These are phyloP conservation scores for Petrocephalus microphthalmus DNA, from an alignment of 2,113 vertebrate genomes.

Conservation along the genomic window DNA sequence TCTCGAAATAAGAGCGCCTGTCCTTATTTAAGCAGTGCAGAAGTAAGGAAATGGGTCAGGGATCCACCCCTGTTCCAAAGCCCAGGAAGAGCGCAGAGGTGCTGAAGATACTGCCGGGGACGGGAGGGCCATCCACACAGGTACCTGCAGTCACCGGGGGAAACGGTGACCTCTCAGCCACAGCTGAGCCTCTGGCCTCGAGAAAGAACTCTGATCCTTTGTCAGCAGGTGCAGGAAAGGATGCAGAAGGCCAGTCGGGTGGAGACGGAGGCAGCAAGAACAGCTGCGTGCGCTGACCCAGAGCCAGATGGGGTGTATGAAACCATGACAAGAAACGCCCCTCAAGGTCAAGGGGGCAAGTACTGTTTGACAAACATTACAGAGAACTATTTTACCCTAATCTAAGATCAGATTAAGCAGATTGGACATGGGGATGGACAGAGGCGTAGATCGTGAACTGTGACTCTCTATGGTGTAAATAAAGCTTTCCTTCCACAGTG, in stretches of 20 bases:
- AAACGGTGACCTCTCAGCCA: not conserved
- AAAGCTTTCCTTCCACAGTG: not conserved
- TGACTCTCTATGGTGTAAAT: not conserved
- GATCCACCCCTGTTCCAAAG: slow-evolving; percentile 49
- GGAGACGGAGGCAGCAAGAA: not conserved
- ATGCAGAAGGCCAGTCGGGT: not conserved
- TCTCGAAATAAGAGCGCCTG: not conserved
- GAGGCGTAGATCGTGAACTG: not conserved
- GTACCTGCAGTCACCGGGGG: not conserved
- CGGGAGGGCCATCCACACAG: not conserved
- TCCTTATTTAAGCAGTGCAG: slow-evolving; percentile 32
- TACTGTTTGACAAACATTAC: not conserved
- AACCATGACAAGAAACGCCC: slow-evolving; percentile 61
- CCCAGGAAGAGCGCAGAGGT: slow-evolving; percentile 34
- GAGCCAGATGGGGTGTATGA: slow-evolving; percentile 66
- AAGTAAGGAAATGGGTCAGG: slow-evolving; percentile 38
- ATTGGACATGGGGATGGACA: not conserved
- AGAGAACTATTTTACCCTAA: not conserved
- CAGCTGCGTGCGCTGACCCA: not conserved
- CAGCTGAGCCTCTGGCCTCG: not conserved
- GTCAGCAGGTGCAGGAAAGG: not conserved
- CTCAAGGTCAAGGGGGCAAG: slow-evolving; percentile 36
- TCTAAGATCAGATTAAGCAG: not conserved
- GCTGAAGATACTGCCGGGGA: slow-evolving; percentile 23
- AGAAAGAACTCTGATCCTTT: not conserved